Evolutionary conservation across 2,888 invertebrate genomes (phyloP), one percentile per base, ranked within the genome.

Genomic region (Zaprionus obscuricornis): DNA sequence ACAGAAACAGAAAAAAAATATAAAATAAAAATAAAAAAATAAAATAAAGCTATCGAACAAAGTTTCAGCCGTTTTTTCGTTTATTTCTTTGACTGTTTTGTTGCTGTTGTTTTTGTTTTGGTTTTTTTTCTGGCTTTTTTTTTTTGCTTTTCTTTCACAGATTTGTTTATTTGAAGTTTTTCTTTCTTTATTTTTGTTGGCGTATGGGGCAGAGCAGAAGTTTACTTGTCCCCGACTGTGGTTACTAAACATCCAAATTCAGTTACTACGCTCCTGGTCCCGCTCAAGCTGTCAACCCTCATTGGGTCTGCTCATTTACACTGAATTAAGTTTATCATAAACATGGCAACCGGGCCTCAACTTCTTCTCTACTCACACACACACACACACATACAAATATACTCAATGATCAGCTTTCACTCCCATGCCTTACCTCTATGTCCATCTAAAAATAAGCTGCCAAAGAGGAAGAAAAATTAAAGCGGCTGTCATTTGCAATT

Each of bases 401-500:
- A n/a, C n/a, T n/a, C n/a, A n/a, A n/a, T n/a, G n/a, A n/a, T 8
- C n/a, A 29, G 8, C 6, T 4, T 11, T 33, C 16, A n/a, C n/a
- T n/a, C n/a, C 27, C 3, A 6, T n/a, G n/a, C n/a, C 16, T 42
- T 14, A 20, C 7, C 33, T 13, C 24, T 37, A 27, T 24, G 31
- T 60, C 24, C 10, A 40, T 63, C 72, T 77, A 66, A 86, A 73
- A 70, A 70, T 65, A 85, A 85, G 64, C 83, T 77, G 66, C 62
- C 57, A 29, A 74, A 78, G 65, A 86, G 81, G 67, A 82, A 83
- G 72, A 85, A 66, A 86, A 86, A 87, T 78, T 78, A 78, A 83
- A 78, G 81, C 84, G 81, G 83, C 87, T 87, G 87, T 87, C 87
- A 87, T 72, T 88, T 87, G 88, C 87, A 87, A 87, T 87, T 88